Conservation (phyloP, 2,888 invertebrate species). For the Spicauda simplicius region DNA sequence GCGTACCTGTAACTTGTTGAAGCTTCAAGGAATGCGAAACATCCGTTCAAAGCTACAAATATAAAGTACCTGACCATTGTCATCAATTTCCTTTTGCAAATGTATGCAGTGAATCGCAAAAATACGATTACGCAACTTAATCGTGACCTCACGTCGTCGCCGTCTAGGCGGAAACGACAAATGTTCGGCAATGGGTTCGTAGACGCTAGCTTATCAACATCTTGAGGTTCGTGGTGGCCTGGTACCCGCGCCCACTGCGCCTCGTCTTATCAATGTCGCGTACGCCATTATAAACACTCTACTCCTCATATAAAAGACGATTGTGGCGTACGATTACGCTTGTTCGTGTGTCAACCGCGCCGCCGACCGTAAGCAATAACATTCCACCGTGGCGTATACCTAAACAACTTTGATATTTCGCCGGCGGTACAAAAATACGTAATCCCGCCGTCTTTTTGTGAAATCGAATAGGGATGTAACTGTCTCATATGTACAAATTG, state of each 20-base stretch:
- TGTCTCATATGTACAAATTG: background rate
- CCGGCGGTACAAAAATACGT: slow-evolving; percentile 62
- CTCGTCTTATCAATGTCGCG: slow-evolving; percentile 26
- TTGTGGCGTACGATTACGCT: slow-evolving; percentile 36
- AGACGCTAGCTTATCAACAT: slow-evolving; percentile 69
- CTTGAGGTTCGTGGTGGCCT: slow-evolving; percentile 68
- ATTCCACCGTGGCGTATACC: slow-evolving; percentile 50
- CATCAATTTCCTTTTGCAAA: slow-evolving; percentile 44
- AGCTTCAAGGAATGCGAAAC: slow-evolving; percentile 35
- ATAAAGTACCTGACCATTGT: slow-evolving; percentile 36
- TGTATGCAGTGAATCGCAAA: slow-evolving; percentile 44
- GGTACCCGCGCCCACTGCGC: slow-evolving; percentile 50
- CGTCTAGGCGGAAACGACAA: slow-evolving; percentile 66
- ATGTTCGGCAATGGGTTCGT: slow-evolving; percentile 73
- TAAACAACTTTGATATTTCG: slow-evolving; percentile 71
- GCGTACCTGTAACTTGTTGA: slow-evolving; percentile 34
- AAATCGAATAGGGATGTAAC: slow-evolving; percentile 18
- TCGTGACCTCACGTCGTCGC: slow-evolving; percentile 55
- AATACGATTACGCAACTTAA: slow-evolving; percentile 43
- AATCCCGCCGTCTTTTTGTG: slow-evolving; percentile 34
- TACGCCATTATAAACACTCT: slow-evolving; percentile 40
- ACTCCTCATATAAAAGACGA: slow-evolving; percentile 36
- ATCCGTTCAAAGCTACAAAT: slow-evolving; percentile 35
- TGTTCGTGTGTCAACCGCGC: slow-evolving; percentile 36
- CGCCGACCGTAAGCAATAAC: slow-evolving; percentile 38